A percentile compares a stretch with the other conserved stretches of the same genome.
phyloP scores from a whole-genome alignment of 2,797 vertebrate species.

The Poecile montanus region DNA sequence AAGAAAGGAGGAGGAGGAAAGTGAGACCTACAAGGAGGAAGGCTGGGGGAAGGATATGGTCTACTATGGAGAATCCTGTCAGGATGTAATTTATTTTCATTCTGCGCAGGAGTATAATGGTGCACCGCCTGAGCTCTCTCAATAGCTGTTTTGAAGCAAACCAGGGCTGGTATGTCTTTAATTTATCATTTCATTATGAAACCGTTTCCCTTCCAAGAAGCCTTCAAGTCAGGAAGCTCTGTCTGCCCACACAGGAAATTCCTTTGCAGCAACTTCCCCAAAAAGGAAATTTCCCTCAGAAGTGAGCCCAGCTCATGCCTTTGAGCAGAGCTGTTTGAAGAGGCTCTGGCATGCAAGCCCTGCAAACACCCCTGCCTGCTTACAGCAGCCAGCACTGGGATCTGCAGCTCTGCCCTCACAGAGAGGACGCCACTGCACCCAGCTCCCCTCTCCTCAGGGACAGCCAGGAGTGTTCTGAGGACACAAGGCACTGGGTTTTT shows the following conservation, averaged over 20 bases:
- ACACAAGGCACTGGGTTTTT: not conserved
- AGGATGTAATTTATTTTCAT: slow-evolving; percentile 80
- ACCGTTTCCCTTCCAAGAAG: slow-evolving; percentile 95
- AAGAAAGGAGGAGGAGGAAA: not conserved
- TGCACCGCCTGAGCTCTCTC: slow-evolving; percentile 70
- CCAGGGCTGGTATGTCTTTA: slow-evolving; percentile 80
- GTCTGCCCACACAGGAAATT: slow-evolving; percentile 99
- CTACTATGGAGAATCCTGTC: slow-evolving; percentile 70
- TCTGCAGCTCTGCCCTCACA: not conserved
- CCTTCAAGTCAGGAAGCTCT: slow-evolving; percentile 94
- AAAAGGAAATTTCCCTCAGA: slow-evolving; percentile 98
- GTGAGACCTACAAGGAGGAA: not conserved
- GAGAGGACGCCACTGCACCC: not conserved
- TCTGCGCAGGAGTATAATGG: slow-evolving; percentile 73
- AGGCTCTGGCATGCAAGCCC: slow-evolving; percentile 71
- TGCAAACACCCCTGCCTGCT: slow-evolving; percentile 53
- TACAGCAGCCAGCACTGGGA: not conserved
- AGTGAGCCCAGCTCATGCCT: slow-evolving; percentile 80
- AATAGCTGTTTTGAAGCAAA: slow-evolving; percentile 80
- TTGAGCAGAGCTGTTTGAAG: slow-evolving; percentile 79
- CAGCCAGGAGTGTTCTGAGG: not conserved
- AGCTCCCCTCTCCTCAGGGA: not conserved
- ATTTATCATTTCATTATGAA: slow-evolving; percentile 87
- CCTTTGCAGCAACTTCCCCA: slow-evolving; percentile 97
- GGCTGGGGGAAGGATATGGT: slow-evolving; percentile 61